Conservation (phyloP, 2,113 vertebrate species). For the Corynorhinus townsendii region DNA sequence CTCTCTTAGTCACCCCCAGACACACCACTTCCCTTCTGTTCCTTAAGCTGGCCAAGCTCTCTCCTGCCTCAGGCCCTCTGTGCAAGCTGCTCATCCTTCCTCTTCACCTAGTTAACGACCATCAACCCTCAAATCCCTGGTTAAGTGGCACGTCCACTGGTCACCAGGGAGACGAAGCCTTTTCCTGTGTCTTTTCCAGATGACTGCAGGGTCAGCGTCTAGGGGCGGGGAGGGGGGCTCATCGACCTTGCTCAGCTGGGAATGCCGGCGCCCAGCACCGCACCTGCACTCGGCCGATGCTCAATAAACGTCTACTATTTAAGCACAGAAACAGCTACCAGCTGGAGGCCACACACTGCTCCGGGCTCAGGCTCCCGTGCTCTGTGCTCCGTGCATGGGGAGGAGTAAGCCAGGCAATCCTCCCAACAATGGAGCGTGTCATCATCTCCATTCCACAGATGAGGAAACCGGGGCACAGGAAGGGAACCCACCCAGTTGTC, state of each 20-base stretch:
- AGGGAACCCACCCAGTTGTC: not conserved
- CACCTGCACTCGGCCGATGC: not conserved
- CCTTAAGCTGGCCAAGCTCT: not conserved
- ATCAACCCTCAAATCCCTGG: not conserved
- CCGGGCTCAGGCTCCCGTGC: not conserved
- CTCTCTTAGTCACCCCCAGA: not conserved
- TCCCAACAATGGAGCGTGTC: not conserved
- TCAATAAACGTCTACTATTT: not conserved
- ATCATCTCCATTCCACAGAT: not conserved
- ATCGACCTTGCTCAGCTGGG: fast-evolving
- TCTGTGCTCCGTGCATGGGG: fast-evolving
- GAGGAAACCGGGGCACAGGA: not conserved
- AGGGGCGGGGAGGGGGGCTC: not conserved
- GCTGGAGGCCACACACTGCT: not conserved
- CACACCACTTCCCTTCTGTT: not conserved
- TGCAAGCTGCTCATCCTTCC: not conserved
- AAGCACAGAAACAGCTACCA: not conserved
- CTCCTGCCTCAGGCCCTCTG: not conserved
- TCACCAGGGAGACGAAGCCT: not conserved
- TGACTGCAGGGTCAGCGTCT: not conserved
- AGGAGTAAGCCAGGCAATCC: not conserved
- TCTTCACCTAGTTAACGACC: not conserved
- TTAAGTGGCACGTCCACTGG: not conserved
- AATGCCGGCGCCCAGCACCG: not conserved
- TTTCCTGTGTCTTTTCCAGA: not conserved